Conservation (phyloP, 2,888 invertebrate species). For the Conus canariensis region DNA sequence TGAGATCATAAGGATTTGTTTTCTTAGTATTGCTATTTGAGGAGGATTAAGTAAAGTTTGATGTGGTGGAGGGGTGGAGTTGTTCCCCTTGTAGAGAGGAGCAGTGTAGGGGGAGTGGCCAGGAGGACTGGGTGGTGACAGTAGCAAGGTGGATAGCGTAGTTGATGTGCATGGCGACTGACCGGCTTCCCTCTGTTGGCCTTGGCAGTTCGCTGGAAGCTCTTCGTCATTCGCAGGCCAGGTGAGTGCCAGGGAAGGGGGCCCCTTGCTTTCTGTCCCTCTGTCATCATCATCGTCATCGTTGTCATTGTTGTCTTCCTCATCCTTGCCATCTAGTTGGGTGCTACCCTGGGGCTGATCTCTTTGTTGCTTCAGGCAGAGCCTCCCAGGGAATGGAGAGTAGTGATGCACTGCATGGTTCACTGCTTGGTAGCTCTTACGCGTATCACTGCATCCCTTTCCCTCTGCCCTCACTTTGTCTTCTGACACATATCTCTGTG, state of each 20-base stretch:
- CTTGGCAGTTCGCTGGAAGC: conserved; percentile 16
- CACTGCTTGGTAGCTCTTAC: not conserved
- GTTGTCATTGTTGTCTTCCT: too few relatives aligned
- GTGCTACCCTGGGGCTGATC: not conserved
- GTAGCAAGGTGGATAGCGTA: not conserved
- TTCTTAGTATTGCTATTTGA: too few relatives aligned
- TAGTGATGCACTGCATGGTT: not conserved
- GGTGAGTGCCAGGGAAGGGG: conserved; percentile 15
- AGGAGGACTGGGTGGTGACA: too few relatives aligned
- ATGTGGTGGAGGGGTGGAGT: too few relatives aligned
- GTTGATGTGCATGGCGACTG: not conserved
- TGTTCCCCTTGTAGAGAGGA: too few relatives aligned
- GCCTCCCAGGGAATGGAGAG: not conserved
- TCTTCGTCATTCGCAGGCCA: conserved; percentile 3
- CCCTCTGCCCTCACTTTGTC: too few relatives aligned
- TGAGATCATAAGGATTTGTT: too few relatives aligned
- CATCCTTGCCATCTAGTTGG: not conserved
- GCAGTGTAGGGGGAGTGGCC: too few relatives aligned
- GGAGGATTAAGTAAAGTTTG: too few relatives aligned
- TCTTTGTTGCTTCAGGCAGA: not conserved
- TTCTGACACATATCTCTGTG: too few relatives aligned
- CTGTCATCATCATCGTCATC: not conserved
- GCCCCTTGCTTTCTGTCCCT: not conserved
- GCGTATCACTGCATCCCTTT: too few relatives aligned
- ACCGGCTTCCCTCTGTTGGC: not conserved